Evolutionary conservation across 2,888 invertebrate genomes (phyloP).

Genomic region (Seira sanloemensis): DNA sequence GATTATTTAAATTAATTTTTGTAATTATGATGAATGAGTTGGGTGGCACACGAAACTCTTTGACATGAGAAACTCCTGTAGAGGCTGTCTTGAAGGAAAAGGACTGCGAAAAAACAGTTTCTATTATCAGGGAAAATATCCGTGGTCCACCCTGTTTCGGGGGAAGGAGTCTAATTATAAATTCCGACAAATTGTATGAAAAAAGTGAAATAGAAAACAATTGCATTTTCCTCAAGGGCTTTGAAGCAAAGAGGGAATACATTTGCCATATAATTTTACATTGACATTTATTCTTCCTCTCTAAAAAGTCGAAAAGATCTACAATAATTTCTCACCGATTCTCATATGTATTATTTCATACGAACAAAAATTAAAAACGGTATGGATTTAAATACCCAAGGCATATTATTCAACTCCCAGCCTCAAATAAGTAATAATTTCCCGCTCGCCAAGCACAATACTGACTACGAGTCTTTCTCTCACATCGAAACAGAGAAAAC

Average conservation of each 20-base stretch:
- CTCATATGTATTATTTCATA: neutral
- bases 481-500: neutral
- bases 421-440: neutral
- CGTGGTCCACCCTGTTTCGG: too few relatives aligned
- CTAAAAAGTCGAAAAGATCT: too few relatives aligned
- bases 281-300: too few relatives aligned
- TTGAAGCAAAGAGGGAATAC: too few relatives aligned
- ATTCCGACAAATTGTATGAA: too few relatives aligned
- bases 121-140: too few relatives aligned
- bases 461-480: neutral
- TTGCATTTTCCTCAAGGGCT: neutral
- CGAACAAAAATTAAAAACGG: neutral
- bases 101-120: neutral
- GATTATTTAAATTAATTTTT: neutral
- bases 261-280: too few relatives aligned
- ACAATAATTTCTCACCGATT: too few relatives aligned
- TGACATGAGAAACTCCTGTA: neutral
- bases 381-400: neutral
- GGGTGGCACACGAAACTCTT: neutral
- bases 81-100: neutral
- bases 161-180: too few relatives aligned
- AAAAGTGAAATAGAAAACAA: neutral
- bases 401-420: neutral
- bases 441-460: neutral
- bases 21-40: neutral